Conservation (phyloP, 1,140 invertebrate genomes). For the Eupristina koningsbergeri region DNA sequence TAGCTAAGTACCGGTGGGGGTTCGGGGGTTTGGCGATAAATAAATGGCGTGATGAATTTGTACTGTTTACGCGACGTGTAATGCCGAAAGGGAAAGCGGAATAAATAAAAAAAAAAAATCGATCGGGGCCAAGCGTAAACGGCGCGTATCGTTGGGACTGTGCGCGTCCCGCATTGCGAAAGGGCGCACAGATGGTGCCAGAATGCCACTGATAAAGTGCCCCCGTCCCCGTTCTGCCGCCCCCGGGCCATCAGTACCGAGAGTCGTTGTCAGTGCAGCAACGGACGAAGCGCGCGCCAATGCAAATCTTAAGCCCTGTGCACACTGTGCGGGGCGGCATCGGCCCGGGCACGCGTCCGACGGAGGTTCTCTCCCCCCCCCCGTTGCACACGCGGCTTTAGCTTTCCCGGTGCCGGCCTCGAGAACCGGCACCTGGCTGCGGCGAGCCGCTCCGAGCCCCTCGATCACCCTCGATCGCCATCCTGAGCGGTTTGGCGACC, state of each 20-base stretch:
- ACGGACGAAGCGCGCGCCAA: neutral
- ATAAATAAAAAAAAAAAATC: conserved; percentile 31
- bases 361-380: no score
- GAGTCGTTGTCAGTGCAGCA: no score
- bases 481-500: no score
- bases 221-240: neutral
- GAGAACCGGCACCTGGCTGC: no score
- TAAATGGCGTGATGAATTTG: no score
- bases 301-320: neutral
- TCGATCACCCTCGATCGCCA: no score
- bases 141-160: neutral
- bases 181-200: conserved; percentile 43
- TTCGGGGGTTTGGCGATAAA: no score
- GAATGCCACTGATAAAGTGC: neutral
- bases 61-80: no score
- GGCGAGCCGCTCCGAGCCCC: no score
- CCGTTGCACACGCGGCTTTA: neutral
- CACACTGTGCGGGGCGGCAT: neutral
- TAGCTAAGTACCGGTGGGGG: no score
- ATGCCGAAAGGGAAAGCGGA: neutral
- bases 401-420: no score
- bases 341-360: neutral
- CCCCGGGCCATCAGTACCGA: no score
- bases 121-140: neutral
- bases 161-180: conserved; percentile 8